phyloP scores from a whole-genome alignment of 1,140 invertebrate genomes.

The Epicauta chinensis region DNA sequence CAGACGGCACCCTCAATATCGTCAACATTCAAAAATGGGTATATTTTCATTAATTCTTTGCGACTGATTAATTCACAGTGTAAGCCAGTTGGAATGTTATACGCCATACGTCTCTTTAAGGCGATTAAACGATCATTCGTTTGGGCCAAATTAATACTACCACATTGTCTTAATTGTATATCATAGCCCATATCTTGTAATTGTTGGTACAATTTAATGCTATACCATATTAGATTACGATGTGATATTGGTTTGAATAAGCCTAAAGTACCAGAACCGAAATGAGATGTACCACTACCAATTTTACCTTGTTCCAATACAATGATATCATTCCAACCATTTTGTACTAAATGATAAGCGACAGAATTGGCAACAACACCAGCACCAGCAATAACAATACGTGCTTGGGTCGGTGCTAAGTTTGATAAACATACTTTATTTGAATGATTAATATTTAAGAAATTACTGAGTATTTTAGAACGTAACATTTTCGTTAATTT shows the following conservation, averaged over 20 bases:
- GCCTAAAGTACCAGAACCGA: constrained; percentile 59
- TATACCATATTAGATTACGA: constrained; percentile 54
- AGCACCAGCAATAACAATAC: constrained; percentile 61
- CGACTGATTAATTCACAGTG: constrained; percentile 47
- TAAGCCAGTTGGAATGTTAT: constrained; percentile 51
- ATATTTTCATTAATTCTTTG: constrained; percentile 45
- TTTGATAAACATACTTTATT: not conserved
- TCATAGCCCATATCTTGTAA: constrained; percentile 57
- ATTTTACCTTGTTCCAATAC: constrained; percentile 60
- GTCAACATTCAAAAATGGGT: constrained; percentile 58
- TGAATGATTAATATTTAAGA: too few species aligned
- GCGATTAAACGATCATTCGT: constrained; percentile 64
- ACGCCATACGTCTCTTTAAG: constrained; percentile 54
- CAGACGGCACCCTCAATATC: constrained; percentile 67
- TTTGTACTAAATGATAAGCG: constrained; percentile 58
- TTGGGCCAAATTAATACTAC: constrained; percentile 65
- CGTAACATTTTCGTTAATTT: too few species aligned
- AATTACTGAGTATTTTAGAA: too few species aligned
- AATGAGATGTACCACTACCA: constrained; percentile 60
- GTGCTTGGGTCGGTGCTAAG: constrained; percentile 40
- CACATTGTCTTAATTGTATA: constrained; percentile 57
- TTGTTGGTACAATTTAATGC: constrained; percentile 55
- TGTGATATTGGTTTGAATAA: constrained; percentile 55
- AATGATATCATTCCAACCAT: constrained; percentile 58
- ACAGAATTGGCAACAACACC: constrained; percentile 61